Evolutionary conservation across 1,140 invertebrate genomes (phyloP).

Genomic region (Vanessa tameamea): DNA sequence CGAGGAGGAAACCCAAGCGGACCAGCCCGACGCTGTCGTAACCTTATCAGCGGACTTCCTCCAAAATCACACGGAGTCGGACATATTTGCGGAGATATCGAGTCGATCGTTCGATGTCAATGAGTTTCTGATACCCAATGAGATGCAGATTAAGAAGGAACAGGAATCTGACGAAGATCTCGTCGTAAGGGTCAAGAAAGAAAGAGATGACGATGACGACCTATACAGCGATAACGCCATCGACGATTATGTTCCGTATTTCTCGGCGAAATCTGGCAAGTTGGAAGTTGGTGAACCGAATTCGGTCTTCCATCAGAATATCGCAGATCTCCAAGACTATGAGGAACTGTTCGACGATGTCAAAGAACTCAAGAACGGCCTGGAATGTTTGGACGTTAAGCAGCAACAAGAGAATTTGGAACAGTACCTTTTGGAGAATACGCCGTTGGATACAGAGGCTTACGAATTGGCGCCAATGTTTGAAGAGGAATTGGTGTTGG

Average conservation of each 20-base stretch:
- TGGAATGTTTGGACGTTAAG: slow-evolving; percentile 69
- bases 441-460: slow-evolving; percentile 67
- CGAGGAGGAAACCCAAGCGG: slow-evolving; percentile 54
- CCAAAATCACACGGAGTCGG: slow-evolving; percentile 59
- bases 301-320: slow-evolving; percentile 73
- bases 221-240: slow-evolving; percentile 73
- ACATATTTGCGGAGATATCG: slow-evolving; percentile 70
- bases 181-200: slow-evolving; percentile 55
- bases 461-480: slow-evolving; percentile 71
- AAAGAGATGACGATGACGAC: slow-evolving; percentile 48
- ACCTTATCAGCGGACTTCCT: slow-evolving; percentile 66
- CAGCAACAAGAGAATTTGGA: slow-evolving; percentile 70
- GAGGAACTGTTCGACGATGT: slow-evolving; percentile 69
- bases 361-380: slow-evolving; percentile 63
- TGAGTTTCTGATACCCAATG: slow-evolving; percentile 61
- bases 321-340: slow-evolving; percentile 75
- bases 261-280: slow-evolving; percentile 61
- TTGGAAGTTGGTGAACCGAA: slow-evolving; percentile 59
- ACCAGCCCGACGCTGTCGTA: slow-evolving; percentile 59
- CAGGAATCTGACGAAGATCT: slow-evolving; percentile 46
- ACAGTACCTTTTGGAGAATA: slow-evolving; percentile 74
- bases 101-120: slow-evolving; percentile 69
- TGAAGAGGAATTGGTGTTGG: slow-evolving; percentile 67
- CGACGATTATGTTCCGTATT: slow-evolving; percentile 73
- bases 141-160: slow-evolving; percentile 72